Evolutionary conservation across 2,888 invertebrate genomes (phyloP).

Genomic region (Clivina fossor): DNA sequence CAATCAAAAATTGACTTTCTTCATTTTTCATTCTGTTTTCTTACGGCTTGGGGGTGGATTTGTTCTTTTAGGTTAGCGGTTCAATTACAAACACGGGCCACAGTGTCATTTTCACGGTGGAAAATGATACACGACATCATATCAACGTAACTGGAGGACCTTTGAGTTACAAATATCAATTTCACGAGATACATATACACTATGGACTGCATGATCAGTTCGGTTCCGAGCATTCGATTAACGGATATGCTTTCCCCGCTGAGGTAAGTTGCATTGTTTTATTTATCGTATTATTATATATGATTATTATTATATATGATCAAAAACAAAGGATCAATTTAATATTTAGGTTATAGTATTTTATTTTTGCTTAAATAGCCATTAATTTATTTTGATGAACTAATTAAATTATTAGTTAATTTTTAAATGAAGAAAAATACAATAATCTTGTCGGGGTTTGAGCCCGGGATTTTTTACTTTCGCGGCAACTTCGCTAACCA

Average conservation of each 20-base stretch:
- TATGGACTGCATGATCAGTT: conserved; percentile 88
- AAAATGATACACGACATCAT: conserved; percentile 79
- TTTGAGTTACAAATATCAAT: conserved; percentile 91
- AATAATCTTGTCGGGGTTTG: no score
- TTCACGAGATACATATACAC: conserved; percentile 93
- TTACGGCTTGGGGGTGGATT: no score
- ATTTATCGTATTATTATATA: background rate
- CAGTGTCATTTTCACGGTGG: conserved; percentile 88
- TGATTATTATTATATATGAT: background rate
- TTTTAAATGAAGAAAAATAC: no score
- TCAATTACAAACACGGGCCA: conserved; percentile 91
- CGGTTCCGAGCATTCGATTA: conserved; percentile 96
- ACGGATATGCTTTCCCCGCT: conserved; percentile 94
- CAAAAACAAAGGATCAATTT: background rate
- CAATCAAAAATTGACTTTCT: no score
- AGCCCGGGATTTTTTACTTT: no score
- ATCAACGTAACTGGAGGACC: conserved; percentile 97
- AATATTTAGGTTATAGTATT: no score
- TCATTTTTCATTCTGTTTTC: no score
- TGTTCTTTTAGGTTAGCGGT: conserved; percentile 75
- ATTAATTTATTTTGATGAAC: no score
- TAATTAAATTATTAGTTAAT: no score
- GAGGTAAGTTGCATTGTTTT: conserved; percentile 71
- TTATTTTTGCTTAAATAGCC: no score
- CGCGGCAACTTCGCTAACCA: no score